These are phyloP conservation scores for Amblyopsis rosae DNA, from an alignment of 2,113 vertebrate genomes.

Conservation along the genomic window DNA sequence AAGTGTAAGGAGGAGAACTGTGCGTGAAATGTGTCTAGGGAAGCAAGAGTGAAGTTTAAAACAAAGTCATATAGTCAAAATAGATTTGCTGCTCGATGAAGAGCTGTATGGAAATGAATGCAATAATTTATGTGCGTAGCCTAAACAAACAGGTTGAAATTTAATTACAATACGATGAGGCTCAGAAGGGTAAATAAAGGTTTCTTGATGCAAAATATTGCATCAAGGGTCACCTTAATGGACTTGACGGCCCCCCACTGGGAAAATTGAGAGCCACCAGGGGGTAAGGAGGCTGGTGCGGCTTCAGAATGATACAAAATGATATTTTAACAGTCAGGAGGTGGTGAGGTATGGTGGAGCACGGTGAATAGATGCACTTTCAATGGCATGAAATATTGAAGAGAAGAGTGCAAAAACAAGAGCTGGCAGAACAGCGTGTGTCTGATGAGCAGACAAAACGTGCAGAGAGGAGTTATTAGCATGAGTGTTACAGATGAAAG, in stretches of 20 bases:
- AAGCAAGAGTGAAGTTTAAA: constrained; percentile 11
- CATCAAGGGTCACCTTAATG: constrained; percentile 25
- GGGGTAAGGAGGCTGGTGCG: constrained; percentile 38
- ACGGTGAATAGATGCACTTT: constrained; percentile 68
- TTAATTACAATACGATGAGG: neutral
- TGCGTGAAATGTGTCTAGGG: constrained; percentile 44
- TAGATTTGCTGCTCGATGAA: too few relatives aligned
- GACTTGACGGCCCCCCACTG: constrained; percentile 1
- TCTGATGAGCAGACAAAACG: constrained; percentile 64
- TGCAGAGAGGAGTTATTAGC: constrained; percentile 44
- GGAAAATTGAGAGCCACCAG: constrained; percentile 22
- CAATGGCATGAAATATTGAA: constrained; percentile 72
- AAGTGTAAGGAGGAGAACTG: constrained; percentile 26
- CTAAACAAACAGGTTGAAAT: too few relatives aligned
- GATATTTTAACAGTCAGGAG: constrained; percentile 66
- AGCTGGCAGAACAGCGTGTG: constrained; percentile 53
- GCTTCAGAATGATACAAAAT: constrained; percentile 57
- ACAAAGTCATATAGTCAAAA: too few relatives aligned
- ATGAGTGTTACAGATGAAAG: constrained; percentile 31
- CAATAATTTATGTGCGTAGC: too few relatives aligned
- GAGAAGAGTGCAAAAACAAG: constrained; percentile 54
- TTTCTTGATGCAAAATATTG: neutral
- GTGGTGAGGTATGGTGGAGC: constrained; percentile 45
- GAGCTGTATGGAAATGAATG: too few relatives aligned
- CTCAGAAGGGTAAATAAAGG: neutral